Base-by-base conservation (phyloP, 2,888 invertebrate species). In the Drosophila tripunctata region DNA sequence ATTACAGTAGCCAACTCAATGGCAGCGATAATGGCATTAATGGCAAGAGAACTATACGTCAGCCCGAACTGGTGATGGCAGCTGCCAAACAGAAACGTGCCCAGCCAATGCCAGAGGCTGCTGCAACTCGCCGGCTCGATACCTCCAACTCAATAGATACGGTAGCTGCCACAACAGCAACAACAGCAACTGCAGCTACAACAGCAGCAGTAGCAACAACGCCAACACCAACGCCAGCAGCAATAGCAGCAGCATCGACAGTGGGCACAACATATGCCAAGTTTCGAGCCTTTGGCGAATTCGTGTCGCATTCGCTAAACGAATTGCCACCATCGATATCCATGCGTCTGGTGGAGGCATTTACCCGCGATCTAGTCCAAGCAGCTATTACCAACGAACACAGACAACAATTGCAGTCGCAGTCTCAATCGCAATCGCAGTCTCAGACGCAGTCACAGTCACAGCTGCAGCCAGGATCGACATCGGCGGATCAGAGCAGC, bases 201-300 rank as follows among this genome's bases (percentile, higher is more conserved):
- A 5, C 36, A 5, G 21, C 19, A 8, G 1, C 4, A 15, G n/a
- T 35, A 21, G 22, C 38, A 2, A 57, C 70, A 31, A 10, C 31
- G 3, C 6, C 22, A n/a, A 15, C 63, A 33, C 12, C 58, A 43
- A 0, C 55, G 5, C n/a, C 38, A 2, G 4, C 21, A 22, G 4
- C 15, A 15, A 2, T 3, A 4, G 2, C 43, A n/a, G n/a, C 35
- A 21, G 22, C 63, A 36, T 1, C 56, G 12, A 15, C 12, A n/a
- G 1, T 43, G 14, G 4, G 40, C 14, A 24, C 35, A 2, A 54
- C 65, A 40, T 67, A 77, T 60, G 83, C 71, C 33, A 82, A 82
- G 40, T 83, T 74, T 64, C 83, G 71, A 44, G 90, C 91, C 38
- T 92, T 91, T 71, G 91, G 91, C 17, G 88, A 90, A 62, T 92